A percentile compares a stretch with the other conserved stretches of the same genome.
Conservation (phyloP, 1,140 invertebrate species). For the Zaprionus vittiger region DNA sequence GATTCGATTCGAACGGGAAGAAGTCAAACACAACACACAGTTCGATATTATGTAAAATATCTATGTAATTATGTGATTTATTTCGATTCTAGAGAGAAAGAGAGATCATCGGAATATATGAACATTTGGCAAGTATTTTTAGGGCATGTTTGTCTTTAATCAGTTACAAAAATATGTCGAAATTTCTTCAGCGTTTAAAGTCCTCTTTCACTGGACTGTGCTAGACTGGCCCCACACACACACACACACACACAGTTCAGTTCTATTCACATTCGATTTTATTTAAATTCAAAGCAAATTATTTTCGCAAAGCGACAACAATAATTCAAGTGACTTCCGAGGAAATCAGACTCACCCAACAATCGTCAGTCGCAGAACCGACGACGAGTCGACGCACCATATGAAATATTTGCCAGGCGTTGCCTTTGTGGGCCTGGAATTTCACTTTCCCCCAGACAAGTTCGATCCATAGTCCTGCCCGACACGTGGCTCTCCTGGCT, state of each 20-base stretch:
- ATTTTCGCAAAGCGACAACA: constrained; percentile 43
- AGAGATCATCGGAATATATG: background rate
- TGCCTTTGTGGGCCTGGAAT: constrained; percentile 57
- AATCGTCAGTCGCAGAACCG: too few relatives aligned
- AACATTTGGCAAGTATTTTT: constrained; percentile 1
- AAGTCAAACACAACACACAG: background rate
- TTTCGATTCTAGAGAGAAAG: background rate
- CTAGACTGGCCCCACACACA: too few relatives aligned
- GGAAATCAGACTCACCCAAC: constrained; percentile 46
- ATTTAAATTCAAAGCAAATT: constrained; percentile 36
- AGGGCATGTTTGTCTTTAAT: constrained; percentile 3
- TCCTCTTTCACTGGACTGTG: background rate
- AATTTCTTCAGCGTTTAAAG: background rate
- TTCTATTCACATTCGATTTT: background rate
- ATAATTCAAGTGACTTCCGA: constrained; percentile 55
- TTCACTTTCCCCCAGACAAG: constrained; percentile 68
- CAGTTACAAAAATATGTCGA: background rate
- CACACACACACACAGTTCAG: background rate
- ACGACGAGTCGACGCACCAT: constrained; percentile 29
- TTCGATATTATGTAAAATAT: constrained; percentile 9
- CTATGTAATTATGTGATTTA: background rate
- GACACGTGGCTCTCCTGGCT: constrained; percentile 17
- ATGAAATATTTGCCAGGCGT: constrained; percentile 65
- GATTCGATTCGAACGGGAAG: background rate
- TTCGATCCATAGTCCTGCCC: constrained; percentile 15